Evolutionary conservation across 2,797 vertebrate genomes (phyloP), one percentile per base, ranked within the genome.

Genomic region (Perodicticus potto): DNA sequence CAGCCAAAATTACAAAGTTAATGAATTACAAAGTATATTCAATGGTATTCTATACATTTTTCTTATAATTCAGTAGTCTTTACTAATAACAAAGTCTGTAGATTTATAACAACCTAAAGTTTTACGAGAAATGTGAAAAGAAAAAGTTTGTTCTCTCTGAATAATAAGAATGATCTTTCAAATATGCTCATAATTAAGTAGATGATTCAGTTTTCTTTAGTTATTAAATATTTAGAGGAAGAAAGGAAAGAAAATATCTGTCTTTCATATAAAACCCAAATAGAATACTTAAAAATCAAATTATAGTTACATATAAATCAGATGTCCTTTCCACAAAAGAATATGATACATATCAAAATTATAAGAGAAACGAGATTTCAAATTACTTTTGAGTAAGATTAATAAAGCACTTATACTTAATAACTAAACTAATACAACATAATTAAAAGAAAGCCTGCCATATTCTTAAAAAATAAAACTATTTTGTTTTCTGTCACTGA

Each of bases 21-120:
- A 97, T 96, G 91, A 98, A 96, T 89, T 98, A 92, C 49, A 98
- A 98, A 98, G 97, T 93, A 95, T 96, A 97, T 97, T 98, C 96
- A 98, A 95, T 76, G 72, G 4, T 70, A 97, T 96, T 97, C 94
- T 96, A 95, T 96, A 97, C 86, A 96, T 92, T 95, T 97, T 91
- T 97, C 86, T 95, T 89, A 96, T 96, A 98, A 97, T 97, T 97
- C 91, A 97, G 90, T 97, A 95, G 87, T 93, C 91, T 89, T 97
- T 97, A 97, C 95, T 98, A 98, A 96, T 96, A 90, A 97, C 63
- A 89, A 89, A 97, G 96, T 96, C 97, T 97, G 93, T 93, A 97
- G 93, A 59, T 98, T 98, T 97, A 81, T 96, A 98, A 97, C 43
- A 98, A 97, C 69, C 53, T 76, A 34, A 0, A 20, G 89, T 97